These are phyloP conservation scores for Dolichoris vasculosae DNA, from an alignment of 1,140 invertebrate genomes.

Conservation along the genomic window DNA sequence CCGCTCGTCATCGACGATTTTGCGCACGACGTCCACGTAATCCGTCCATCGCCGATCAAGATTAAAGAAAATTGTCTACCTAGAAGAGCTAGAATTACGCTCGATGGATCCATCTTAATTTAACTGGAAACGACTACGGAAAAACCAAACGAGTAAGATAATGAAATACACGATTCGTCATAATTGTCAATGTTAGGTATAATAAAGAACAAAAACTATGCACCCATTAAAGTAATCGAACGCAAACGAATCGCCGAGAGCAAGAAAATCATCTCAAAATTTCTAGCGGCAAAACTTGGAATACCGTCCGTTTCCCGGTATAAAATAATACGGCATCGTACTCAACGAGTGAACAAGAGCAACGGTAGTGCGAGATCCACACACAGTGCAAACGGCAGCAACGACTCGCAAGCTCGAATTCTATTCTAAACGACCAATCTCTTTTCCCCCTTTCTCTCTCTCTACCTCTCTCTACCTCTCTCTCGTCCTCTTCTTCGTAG, in stretches of 20 bases:
- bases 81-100: background rate
- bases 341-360: background rate
- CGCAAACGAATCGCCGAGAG: background rate
- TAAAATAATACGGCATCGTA: constrained; percentile 1
- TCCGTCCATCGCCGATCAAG: background rate
- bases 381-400: background rate
- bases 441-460: background rate
- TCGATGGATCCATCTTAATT: background rate
- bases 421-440: constrained; percentile 23
- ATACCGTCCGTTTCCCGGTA: constrained; percentile 8
- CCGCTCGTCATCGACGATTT: background rate
- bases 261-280: background rate
- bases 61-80: background rate
- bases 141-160: background rate
- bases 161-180: background rate
- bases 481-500: background rate
- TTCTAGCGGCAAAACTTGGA: background rate
- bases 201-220: background rate
- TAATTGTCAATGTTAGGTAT: background rate
- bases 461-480: background rate
- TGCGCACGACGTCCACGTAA: background rate
- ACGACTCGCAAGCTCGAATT: constrained; percentile 15
- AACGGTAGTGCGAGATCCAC: background rate
- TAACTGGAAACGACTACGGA: background rate
- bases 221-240: background rate